Base-by-base conservation (phyloP, 2,888 invertebrate species). In the Pseudanteris insignis region DNA sequence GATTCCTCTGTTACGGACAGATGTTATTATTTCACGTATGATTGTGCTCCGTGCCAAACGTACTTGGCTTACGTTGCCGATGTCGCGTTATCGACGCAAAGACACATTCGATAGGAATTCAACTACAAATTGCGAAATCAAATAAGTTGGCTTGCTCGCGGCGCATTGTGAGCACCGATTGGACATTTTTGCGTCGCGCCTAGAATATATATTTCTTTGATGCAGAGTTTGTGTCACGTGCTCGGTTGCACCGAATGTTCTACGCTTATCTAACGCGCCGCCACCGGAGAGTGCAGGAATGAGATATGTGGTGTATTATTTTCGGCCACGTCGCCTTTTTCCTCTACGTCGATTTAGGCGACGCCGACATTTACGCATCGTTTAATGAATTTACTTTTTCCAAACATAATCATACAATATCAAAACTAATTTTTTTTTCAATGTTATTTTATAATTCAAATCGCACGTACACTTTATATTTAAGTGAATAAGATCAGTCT, bases 1-100 rank as follows among this genome's bases (percentile, higher is more conserved):
- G 70, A 72, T 74, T 70, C 66, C 66, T 62, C 64, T 40, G 50
- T 32, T 43, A 44, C 33, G 53, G 62, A 48, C 62, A 58, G 44
- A 38, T 38, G 15, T 48, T 53, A 57, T 58, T 63, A 43, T 63
- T 63, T 58, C 48, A 53, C 53, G 53, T 63, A 63, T 44, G 57
- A 53, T 48, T 53, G 44, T 46, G 26, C 33, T 37, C 34, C 28
- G 36, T 33, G 58, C 21, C 40, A 54, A 53, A 47, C 47, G 58
- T 53, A 54, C 54, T 47, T 53, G 53, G 43, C 58, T 51, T 41
- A 47, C 41, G 24, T 40, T 40, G 44, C 14, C 29, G 53, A 51
- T 14, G 18, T 18, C 18, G 46, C 48, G 44, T 46, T 33, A 46
- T 38, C 61, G 38, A 50, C 33, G 38, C 57, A 53, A 57, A 63